Evolutionary conservation across 2,797 vertebrate genomes (phyloP).

Genomic region (Gallirallus australis): DNA sequence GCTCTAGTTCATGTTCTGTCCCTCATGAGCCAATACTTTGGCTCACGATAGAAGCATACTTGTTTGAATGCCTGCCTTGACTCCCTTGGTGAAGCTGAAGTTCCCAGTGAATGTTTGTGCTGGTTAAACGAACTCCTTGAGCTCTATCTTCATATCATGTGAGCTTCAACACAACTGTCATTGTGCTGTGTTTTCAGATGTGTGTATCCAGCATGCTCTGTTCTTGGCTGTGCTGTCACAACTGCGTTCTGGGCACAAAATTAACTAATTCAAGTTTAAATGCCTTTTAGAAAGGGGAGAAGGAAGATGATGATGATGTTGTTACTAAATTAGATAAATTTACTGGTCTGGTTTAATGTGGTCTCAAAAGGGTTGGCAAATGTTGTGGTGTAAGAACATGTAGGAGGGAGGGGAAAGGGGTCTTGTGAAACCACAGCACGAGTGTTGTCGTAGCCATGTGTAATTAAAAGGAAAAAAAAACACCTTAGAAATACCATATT

Average conservation of each 20-base stretch:
- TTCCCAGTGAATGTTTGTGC: not conserved
- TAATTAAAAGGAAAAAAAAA: not conserved
- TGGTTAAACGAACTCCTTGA: not conserved
- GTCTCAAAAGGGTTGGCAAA: not conserved
- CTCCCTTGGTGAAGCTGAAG: not conserved
- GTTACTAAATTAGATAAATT: not conserved
- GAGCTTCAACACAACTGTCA: not conserved
- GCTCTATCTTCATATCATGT: not conserved
- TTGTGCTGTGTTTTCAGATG: not conserved
- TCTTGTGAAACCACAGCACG: not conserved
- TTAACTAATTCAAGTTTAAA: not conserved
- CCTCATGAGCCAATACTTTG: not conserved
- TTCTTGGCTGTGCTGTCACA: not conserved
- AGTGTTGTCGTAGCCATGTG: not conserved
- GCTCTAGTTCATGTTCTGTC: not conserved
- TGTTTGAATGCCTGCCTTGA: not conserved
- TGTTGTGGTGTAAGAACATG: not conserved
- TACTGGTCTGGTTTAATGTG: not conserved
- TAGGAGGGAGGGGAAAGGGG: not conserved
- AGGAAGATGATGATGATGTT: accelerated
- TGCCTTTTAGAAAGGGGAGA: not conserved
- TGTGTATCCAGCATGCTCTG: not conserved
- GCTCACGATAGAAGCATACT: not conserved
- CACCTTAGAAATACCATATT: not conserved
- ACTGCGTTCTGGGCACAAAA: not conserved